Evolutionary conservation across 2,113 vertebrate species (phyloP), one percentile per base, ranked within the genome.

Genomic region (Cavia aperea): DNA sequence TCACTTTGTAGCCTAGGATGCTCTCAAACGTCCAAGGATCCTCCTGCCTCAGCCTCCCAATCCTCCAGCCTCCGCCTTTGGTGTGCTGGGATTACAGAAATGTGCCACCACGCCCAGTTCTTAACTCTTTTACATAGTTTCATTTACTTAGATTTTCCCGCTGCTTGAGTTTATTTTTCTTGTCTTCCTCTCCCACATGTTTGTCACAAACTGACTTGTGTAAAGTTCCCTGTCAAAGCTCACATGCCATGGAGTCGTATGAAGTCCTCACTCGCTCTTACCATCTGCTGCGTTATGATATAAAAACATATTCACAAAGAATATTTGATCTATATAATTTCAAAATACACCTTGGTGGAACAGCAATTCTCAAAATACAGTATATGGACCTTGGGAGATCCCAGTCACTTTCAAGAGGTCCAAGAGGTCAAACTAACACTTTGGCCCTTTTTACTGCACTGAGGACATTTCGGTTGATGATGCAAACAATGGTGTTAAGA

Each of bases 251-350:
- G 3, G 31, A 95, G 49, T 58, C 84, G 39, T 75, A 85, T n/a
- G 78, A 63, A 94, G 86, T 36, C 58, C 49, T 93, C 65, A 89
- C 75, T 87, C 94, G 90, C 31, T 72, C 65, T 89, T 91, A 77
- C 75, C 89, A 92, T 79, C 92, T 96, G 95, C 58, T 62, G 23
- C 70, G 39, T 46, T 60, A 84, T 13, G 15, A 68, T 49, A 49
- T 73, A 91, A 94, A 94, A 43, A 54, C 24, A 77, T 51, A 94
- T 26, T 84, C 88, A 82, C 73, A 46, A n/a, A 54, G 15, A 94
- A 63, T 56, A 84, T 4, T 21, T 56, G 84, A 91, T 60, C 36
- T 46, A 91, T 86, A 75, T 49, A 63, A 90, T 66, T 82, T 72
- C 60, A 81, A 91, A 66, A 46, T 75, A 21, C 31, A 24, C 11